Base-by-base conservation (phyloP, 2,888 invertebrate genomes). In the Dryobota labecula region DNA sequence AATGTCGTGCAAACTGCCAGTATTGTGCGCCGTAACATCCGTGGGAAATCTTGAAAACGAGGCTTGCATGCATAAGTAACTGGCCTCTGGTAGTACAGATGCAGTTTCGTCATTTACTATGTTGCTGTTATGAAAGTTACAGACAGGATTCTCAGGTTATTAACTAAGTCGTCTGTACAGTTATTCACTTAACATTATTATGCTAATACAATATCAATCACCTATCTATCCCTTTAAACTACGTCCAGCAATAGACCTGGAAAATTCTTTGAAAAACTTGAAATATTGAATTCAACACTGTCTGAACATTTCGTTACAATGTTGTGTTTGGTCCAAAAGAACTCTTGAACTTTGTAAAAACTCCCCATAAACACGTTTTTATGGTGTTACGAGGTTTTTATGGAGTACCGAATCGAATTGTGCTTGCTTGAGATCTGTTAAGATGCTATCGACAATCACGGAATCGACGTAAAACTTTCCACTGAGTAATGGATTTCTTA, bases 11-110 rank as follows among this genome's bases (percentile, higher is more conserved):
- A 76, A 81, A 80, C 78, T 73, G 72, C 70, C 76, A 73, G 82
- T 87, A 88, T 86, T 82, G 85, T 86, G 70, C 79, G 51, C 53
- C 62, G 83, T 85, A 87, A 86, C 80, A 84, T 90, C 88, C 90
- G 92, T 93, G 94, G 91, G 92, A 93, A 94, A 90, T 90, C 86
- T 90, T 68, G 70, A 78, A 88, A 88, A 87, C 83, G 80, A 83
- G 84, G 73, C 84, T 76, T 80, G 86, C 85, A 88, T 90, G 85
- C 80, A 89, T 90, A 89, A 90, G 68, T 87, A 85, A 87, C 83
- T 65, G 76, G 73, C 76, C 63, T 58, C 71, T 69, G 69, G 71
- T 69, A 73, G 65, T 69, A 73, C 49, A 73, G 67, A 73, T 78
- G 60, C 72, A 80, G 82, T 83, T 80, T 83, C 77, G 69, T 86